Conservation (phyloP, 2,888 invertebrate species). For the Pecten maximus region DNA sequence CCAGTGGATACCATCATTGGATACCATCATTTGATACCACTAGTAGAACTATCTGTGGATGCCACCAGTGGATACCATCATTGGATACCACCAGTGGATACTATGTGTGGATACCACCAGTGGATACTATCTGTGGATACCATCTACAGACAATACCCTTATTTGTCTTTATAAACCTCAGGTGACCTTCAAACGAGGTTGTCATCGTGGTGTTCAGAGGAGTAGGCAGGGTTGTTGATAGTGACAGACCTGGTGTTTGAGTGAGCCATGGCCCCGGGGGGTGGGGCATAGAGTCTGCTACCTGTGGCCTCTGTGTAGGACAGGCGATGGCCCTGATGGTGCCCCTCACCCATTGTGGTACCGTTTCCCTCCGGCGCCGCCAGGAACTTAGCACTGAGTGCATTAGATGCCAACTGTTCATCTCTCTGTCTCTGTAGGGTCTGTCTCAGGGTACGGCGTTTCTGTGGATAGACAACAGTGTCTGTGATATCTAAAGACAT, state of each 20-base stretch:
- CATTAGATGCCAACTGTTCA: conserved; percentile 57
- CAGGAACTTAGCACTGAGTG: conserved; percentile 40
- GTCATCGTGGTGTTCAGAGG: conserved; percentile 51
- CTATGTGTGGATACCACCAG: too few relatives aligned
- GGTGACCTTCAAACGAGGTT: conserved; percentile 47
- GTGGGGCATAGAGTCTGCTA: conserved; percentile 61
- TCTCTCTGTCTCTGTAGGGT: conserved; percentile 85
- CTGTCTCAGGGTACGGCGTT: conserved; percentile 92
- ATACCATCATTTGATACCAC: too few relatives aligned
- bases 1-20: too few relatives aligned
- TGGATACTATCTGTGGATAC: too few relatives aligned
- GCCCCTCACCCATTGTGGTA: conserved; percentile 47
- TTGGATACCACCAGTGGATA: too few relatives aligned
- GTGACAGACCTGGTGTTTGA: conserved; percentile 62
- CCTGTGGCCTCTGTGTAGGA: conserved; percentile 68
- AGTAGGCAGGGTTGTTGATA: conserved; percentile 67
- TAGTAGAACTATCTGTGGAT: too few relatives aligned
- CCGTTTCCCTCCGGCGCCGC: conserved; percentile 36
- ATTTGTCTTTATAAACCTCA: neutral
- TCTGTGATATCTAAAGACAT: too few relatives aligned
- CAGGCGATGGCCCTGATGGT: conserved; percentile 59
- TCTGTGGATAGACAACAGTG: conserved; percentile 86
- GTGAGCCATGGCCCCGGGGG: conserved; percentile 54
- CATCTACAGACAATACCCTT: neutral
- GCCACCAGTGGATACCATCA: too few relatives aligned